These are phyloP conservation scores for Calosoma granatense DNA, from an alignment of 1,140 invertebrate genomes.

Conservation along the genomic window DNA sequence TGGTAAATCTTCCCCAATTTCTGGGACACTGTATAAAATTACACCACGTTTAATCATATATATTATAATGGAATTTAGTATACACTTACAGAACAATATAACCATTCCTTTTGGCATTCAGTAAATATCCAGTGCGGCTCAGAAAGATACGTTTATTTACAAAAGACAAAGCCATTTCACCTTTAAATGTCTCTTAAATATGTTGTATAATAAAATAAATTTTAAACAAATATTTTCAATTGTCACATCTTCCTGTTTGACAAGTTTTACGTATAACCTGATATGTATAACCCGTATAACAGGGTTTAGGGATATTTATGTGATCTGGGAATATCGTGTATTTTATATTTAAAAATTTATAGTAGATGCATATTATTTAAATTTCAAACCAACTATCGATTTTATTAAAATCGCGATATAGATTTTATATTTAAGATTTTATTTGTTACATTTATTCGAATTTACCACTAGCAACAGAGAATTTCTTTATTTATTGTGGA, in stretches of 20 bases:
- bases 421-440: no score
- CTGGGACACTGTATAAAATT: constrained; percentile 62
- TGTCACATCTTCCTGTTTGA: not conserved
- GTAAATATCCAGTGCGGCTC: not conserved
- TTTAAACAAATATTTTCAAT: not conserved
- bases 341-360: no score
- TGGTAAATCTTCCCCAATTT: constrained; percentile 73
- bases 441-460: no score
- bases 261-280: no score
- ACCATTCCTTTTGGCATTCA: constrained; percentile 5
- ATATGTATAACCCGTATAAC: not conserved
- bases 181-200: not conserved
- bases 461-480: no score
- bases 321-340: no score
- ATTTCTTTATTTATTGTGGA: no score
- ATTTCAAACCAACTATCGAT: no score
- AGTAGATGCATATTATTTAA: no score
- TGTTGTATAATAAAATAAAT: not conserved
- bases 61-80: not conserved
- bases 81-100: constrained; percentile 18
- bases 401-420: no score
- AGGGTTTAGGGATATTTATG: not conserved
- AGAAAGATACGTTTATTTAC: not conserved
- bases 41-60: not conserved
- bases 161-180: not conserved